phyloP scores from a whole-genome alignment of 2,888 invertebrate species.

The Sympetrum striolatum region DNA sequence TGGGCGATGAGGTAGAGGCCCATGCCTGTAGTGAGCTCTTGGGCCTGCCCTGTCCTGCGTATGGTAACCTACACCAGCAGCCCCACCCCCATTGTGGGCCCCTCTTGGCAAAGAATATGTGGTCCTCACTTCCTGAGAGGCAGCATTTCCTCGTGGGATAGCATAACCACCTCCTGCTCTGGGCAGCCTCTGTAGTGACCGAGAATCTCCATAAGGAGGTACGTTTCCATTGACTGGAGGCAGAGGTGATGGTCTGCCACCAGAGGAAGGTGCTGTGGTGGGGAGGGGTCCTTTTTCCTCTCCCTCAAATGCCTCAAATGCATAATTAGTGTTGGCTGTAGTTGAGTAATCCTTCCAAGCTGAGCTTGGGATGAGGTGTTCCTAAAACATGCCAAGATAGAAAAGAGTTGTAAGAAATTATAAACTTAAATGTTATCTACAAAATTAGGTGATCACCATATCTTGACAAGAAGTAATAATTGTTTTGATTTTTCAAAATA shows the following conservation, averaged over 20 bases:
- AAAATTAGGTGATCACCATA: no score
- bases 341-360: constrained; percentile 88
- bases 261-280: not conserved
- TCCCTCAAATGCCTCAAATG: constrained; percentile 86
- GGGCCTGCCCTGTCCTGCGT: constrained; percentile 62
- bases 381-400: constrained; percentile 61
- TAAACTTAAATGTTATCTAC: no score
- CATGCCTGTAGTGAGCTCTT: constrained; percentile 36
- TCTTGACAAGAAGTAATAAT: no score
- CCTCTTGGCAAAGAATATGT: constrained; percentile 80
- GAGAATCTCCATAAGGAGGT: constrained; percentile 62
- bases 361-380: constrained; percentile 80
- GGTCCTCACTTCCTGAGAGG: constrained; percentile 59
- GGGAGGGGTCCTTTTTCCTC: constrained; percentile 68
- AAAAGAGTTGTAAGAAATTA: no score
- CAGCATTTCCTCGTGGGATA: not conserved
- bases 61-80: constrained; percentile 58
- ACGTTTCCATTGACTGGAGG: constrained; percentile 44
- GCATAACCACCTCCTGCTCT: constrained; percentile 52
- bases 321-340: constrained; percentile 84
- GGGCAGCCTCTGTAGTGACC: constrained; percentile 68
- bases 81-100: constrained; percentile 58
- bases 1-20: constrained; percentile 5
- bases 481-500: no score
- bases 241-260: constrained; percentile 20